phyloP scores from a whole-genome alignment of 2,888 invertebrate genomes.

The Taphrorychus bicolor region DNA sequence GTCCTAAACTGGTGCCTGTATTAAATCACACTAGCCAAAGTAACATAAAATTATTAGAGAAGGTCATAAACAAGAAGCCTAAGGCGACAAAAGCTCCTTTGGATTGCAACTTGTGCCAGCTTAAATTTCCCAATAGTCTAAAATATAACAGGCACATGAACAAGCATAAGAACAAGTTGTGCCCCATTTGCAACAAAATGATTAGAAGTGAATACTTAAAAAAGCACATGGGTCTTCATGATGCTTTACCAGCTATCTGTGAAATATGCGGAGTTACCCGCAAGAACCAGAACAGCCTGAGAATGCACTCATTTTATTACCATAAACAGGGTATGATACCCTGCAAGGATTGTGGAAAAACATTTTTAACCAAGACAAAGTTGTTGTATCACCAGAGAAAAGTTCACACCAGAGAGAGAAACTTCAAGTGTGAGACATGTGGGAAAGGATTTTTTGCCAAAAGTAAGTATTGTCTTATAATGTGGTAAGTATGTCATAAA shows the following conservation, averaged over 20 bases:
- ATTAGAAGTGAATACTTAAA: conserved; percentile 50
- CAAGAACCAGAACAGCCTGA: conserved; percentile 53
- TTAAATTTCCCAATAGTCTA: conserved; percentile 41
- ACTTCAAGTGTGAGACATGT: conserved; percentile 48
- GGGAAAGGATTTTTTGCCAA: conserved; percentile 40
- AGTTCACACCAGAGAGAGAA: conserved; percentile 49
- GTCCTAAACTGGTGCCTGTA: background rate
- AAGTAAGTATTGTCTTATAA: conserved; percentile 28
- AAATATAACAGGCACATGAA: conserved; percentile 45
- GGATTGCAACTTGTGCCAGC: conserved; percentile 43
- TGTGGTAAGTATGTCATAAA: no score
- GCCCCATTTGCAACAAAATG: conserved; percentile 49
- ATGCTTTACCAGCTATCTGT: conserved; percentile 49
- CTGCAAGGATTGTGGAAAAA: conserved; percentile 51
- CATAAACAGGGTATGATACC: conserved; percentile 49
- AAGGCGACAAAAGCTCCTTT: background rate
- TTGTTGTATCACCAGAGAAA: conserved; percentile 51
- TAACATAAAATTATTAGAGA: background rate
- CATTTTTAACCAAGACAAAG: conserved; percentile 50
- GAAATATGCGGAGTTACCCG: conserved; percentile 52
- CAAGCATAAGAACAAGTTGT: conserved; percentile 50
- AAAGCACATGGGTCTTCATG: conserved; percentile 50
- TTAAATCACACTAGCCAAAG: background rate
- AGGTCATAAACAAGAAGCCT: background rate
- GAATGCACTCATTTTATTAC: conserved; percentile 53